These are phyloP conservation scores for Homarus gammarus DNA, from an alignment of 2,888 invertebrate genomes.

Conservation along the genomic window DNA sequence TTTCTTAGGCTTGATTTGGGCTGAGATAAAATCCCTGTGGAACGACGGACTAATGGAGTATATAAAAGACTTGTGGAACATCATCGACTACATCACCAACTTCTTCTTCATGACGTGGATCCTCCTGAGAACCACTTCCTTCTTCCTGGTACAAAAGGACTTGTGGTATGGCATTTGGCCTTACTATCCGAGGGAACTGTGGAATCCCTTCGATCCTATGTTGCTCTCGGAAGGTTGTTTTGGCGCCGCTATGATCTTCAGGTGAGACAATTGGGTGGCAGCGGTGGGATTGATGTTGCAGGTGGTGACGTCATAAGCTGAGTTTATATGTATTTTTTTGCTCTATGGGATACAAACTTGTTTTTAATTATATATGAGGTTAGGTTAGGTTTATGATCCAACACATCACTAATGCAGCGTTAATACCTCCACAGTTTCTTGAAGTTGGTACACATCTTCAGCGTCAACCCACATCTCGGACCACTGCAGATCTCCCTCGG, in stretches of 20 bases:
- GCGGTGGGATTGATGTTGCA: no score
- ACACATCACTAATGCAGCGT: no score
- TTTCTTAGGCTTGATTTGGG: conserved; percentile 89
- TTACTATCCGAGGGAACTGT: conserved; percentile 89
- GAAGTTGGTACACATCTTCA: conserved; percentile 94
- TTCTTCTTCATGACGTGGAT: conserved; percentile 85
- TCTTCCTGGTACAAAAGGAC: conserved; percentile 83
- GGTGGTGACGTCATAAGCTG: no score
- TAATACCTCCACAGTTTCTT: conserved; percentile 88
- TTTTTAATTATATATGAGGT: no score
- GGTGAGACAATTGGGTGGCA: conserved; percentile 80
- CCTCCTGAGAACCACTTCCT: conserved; percentile 66
- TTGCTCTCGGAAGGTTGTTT: conserved; percentile 95
- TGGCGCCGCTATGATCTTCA: conserved; percentile 96
- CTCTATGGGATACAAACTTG: no score
- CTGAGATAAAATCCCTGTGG: conserved; percentile 95
- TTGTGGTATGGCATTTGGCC: conserved; percentile 85
- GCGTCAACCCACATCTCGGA: conserved; percentile 94
- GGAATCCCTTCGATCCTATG: conserved; percentile 96
- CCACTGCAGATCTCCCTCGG: conserved; percentile 95
- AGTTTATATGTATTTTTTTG: no score
- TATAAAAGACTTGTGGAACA: conserved; percentile 96
- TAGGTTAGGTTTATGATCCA: no score
- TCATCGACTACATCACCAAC: conserved; percentile 95
- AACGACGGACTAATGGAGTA: conserved; percentile 91